Percentiles rank a stretch among this genome's conserved stretches.
Conservation (phyloP, 2,888 invertebrate genomes). For the Megastigmus dorsalis region DNA sequence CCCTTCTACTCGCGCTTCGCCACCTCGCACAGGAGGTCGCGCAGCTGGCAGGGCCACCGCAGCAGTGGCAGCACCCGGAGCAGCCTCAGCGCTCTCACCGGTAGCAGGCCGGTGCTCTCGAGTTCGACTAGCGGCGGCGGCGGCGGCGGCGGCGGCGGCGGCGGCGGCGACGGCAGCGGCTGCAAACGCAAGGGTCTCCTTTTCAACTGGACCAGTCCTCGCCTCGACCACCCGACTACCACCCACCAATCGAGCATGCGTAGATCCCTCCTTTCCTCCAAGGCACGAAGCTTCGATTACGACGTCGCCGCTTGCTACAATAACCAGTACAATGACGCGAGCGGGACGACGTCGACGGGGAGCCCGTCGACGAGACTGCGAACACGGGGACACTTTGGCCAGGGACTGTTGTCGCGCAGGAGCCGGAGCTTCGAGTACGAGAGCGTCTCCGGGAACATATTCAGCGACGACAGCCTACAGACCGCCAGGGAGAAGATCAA, state of each 20-base stretch:
- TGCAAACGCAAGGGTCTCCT: constrained; percentile 1
- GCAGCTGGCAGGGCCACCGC: constrained; percentile 65
- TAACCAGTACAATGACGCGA: constrained; percentile 36
- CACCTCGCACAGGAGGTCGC: constrained; percentile 56
- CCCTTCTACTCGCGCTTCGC: background rate
- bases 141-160: background rate
- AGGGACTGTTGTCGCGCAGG: constrained; percentile 57
- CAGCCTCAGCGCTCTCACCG: background rate
- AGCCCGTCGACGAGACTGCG: background rate
- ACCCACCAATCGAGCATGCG: constrained; percentile 43
- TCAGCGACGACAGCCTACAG: constrained; percentile 72
- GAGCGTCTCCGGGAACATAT: constrained; percentile 70
- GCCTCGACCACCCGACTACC: constrained; percentile 19
- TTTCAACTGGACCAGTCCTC: constrained; percentile 18
- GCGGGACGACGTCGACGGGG: constrained; percentile 38
- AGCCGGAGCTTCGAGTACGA: constrained; percentile 72
- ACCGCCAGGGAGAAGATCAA: constrained; percentile 71
- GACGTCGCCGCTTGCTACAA: constrained; percentile 53
- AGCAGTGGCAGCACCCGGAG: constrained; percentile 48
- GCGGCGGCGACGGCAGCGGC: background rate
- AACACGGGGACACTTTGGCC: background rate
- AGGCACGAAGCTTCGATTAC: constrained; percentile 70
- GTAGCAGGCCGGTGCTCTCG: too few species aligned
- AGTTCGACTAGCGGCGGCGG: background rate
- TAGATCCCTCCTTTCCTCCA: constrained; percentile 57